A percentile compares a stretch with the other conserved stretches of the same genome.
Evolutionary conservation across 2,888 invertebrate genomes (phyloP).

Genomic region (Cyrtodaria siliqua): DNA sequence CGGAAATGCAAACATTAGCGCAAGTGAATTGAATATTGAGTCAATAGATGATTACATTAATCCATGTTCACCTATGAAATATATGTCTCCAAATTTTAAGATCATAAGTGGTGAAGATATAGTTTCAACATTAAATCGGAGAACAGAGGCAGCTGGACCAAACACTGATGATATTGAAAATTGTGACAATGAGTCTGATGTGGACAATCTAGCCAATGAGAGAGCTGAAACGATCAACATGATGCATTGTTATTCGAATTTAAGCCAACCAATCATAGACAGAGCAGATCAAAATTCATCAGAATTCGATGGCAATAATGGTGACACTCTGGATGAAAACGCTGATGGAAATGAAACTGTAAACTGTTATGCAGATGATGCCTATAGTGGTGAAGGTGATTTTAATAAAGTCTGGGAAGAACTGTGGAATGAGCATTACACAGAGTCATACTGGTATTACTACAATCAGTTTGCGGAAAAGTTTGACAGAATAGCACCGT

Average conservation of each 20-base stretch:
- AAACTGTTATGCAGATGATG: neutral
- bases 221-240: conserved; percentile 69
- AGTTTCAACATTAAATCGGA: conserved; percentile 44
- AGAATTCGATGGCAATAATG: neutral
- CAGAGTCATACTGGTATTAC: conserved; percentile 80
- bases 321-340: conserved; percentile 3
- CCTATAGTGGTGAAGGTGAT: conserved; percentile 30
- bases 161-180: conserved; percentile 17
- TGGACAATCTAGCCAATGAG: conserved; percentile 64
- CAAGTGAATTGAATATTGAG: no score
- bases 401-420: conserved; percentile 74
- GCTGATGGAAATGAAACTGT: conserved; percentile 12
- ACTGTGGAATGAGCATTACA: conserved; percentile 82
- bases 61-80: conserved; percentile 37
- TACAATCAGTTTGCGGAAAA: conserved; percentile 73
- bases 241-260: conserved; percentile 75
- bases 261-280: neutral
- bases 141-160: conserved; percentile 21
- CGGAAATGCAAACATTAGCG: no score
- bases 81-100: conserved; percentile 42
- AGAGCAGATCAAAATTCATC: neutral
- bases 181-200: conserved; percentile 42
- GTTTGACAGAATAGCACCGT: conserved; percentile 44
- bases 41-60: conserved; percentile 11
- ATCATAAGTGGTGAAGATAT: conserved; percentile 42